Conservation (phyloP, 2,888 invertebrate species). For the Hypomecis atomaria region DNA sequence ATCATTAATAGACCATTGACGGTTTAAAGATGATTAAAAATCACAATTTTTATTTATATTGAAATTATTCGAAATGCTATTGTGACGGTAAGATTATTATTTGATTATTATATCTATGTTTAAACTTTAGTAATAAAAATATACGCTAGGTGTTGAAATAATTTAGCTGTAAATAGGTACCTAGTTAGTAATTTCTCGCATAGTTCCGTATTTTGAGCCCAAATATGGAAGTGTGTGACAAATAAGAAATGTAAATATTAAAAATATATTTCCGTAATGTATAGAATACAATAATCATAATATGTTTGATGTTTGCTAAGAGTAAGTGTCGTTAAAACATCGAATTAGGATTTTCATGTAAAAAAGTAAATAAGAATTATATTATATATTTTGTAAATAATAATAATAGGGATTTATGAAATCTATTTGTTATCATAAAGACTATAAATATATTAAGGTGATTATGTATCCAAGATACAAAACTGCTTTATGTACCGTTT, state of each 20-base stretch:
- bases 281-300: conserved; percentile 10
- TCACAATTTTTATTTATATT: too few species aligned
- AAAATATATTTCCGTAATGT: not conserved
- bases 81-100: not conserved
- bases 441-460: conserved; percentile 29
- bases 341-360: conserved; percentile 35
- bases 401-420: conserved; percentile 24
- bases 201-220: conserved; percentile 64
- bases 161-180: conserved; percentile 33
- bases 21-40: too few species aligned
- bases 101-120: not conserved
- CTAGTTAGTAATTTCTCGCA: conserved; percentile 44
- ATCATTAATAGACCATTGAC: too few species aligned
- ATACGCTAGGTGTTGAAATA: not conserved
- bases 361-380: conserved; percentile 1
- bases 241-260: conserved; percentile 25
- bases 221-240: conserved; percentile 51
- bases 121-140: not conserved
- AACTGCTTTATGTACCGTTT: conserved; percentile 9
- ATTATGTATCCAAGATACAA: conserved; percentile 41
- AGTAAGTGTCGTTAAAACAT: conserved; percentile 31
- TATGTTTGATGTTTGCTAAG: conserved; percentile 7
- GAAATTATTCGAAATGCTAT: not conserved
- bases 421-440: conserved; percentile 31
- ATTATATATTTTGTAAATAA: conserved; percentile 18